phyloP scores from a whole-genome alignment of 2,797 vertebrate genomes.

The Sibirionetta formosa region DNA sequence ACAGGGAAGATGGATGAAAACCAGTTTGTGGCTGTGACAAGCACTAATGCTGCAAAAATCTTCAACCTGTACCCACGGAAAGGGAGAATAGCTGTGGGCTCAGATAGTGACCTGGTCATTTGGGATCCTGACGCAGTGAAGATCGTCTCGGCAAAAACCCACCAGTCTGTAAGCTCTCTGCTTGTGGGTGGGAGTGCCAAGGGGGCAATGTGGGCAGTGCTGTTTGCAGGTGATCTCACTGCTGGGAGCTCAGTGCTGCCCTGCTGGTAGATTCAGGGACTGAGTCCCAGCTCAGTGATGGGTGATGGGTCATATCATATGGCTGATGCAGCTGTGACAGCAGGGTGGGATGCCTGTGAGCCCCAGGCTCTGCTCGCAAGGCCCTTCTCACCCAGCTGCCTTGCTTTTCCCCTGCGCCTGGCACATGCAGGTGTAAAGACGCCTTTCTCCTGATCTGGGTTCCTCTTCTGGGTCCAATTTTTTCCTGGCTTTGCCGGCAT shows the following conservation, averaged over 20 bases:
- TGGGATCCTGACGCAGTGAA: slow-evolving; percentile 95
- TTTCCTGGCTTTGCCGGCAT: neutral
- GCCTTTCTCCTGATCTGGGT: neutral
- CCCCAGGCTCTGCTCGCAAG: neutral
- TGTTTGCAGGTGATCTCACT: neutral
- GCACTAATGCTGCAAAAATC: slow-evolving; percentile 98
- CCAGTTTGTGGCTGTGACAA: slow-evolving; percentile 97
- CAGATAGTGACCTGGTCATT: slow-evolving; percentile 95
- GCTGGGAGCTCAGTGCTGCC: neutral
- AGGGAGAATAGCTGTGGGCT: slow-evolving; percentile 95
- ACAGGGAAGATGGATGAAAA: slow-evolving; percentile 99
- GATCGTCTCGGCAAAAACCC: slow-evolving; percentile 96
- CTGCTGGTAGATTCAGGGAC: neutral
- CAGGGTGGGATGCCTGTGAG: neutral
- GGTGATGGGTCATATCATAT: too few relatives aligned
- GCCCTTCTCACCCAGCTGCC: neutral
- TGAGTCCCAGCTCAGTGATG: neutral
- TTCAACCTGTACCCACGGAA: slow-evolving; percentile 98
- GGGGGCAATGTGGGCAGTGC: fast-evolving
- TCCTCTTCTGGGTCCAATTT: neutral
- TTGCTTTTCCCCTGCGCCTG: neutral
- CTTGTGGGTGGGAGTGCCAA: neutral
- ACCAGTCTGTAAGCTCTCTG: slow-evolving; percentile 90
- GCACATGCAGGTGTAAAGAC: neutral
- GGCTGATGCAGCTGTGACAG: neutral